Base-by-base conservation (phyloP, 2,888 invertebrate genomes). In the Conops quadrifasciatus region DNA sequence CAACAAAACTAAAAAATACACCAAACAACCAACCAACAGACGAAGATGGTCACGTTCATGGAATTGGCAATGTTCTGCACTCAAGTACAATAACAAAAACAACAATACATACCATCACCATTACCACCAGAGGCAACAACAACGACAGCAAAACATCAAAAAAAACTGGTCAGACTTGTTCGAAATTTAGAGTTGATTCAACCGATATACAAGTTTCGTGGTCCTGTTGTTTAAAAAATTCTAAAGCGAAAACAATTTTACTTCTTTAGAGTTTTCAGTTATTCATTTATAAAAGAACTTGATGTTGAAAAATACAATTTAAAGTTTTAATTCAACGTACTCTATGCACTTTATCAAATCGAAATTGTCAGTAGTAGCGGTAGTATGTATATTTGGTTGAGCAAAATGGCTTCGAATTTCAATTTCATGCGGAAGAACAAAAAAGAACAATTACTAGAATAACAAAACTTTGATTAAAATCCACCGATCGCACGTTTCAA, bases 91-190 rank as follows among this genome's bases (percentile, higher is more conserved):
- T n/a, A 64, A 68, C 60, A 59, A 65, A 16, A 72, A 69, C 19
- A 66, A 72, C 36, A 68, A 64, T 36, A 36, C 36, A 36, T 36
- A 36, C 36, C 36, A 36, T 36, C 36, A 36, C 36, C 36, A 36
- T 36, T 36, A 36, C 36, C 36, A 30, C 16, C 5, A 63, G 36
- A 53, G 26, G 60, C 60, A 66, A 51, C 51, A 62, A 64, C 47
- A 58, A 65, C 49, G 70, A 63, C 45, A 67, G 58, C 63, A 60
- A 71, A 65, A 47, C 19, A 36, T 36, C 9, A 36, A 58, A 73
- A 75, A 78, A 81, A 81, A 83, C 83, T 80, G 79, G 82, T 83
- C 78, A 77, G 80, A 83, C 82, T 83, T 81, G 78, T 77, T 72
- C 15, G 70, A 21, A 63, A 70, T 36, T 51, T 36, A 68, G 62